A percentile compares a stretch with the other conserved stretches of the same genome.
These are phyloP conservation scores for Scalopus aquaticus DNA, from an alignment of 2,113 vertebrate genomes.

Conservation along the genomic window DNA sequence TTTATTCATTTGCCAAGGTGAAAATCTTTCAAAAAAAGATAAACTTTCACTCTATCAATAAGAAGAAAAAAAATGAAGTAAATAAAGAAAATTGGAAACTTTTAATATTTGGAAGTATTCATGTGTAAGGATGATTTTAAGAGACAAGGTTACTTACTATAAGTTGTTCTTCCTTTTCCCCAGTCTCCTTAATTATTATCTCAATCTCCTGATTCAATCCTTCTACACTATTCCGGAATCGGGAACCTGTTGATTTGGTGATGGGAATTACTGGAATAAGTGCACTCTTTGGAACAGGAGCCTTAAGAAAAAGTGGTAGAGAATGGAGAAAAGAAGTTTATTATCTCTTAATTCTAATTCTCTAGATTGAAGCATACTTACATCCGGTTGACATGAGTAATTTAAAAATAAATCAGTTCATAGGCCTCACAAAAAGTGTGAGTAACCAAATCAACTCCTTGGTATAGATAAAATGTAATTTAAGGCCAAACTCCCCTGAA, in stretches of 20 bases:
- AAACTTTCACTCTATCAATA: conserved; percentile 36
- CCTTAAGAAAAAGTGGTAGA: conserved; percentile 83
- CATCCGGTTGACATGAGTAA: not conserved
- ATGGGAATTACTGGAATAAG: conserved; percentile 96
- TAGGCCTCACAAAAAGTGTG: not conserved
- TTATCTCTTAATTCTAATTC: not conserved
- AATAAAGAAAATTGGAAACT: conserved; percentile 6
- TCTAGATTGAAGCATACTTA: not conserved
- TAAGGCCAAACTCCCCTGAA: not conserved
- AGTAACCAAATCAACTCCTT: not conserved
- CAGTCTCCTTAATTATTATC: conserved; percentile 97
- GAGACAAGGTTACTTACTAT: conserved; percentile 88
- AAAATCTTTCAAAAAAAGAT: conserved; percentile 37
- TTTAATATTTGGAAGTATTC: not conserved
- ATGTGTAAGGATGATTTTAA: not conserved
- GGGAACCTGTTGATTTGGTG: conserved; percentile 93
- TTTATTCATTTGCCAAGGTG: not conserved
- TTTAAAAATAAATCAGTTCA: conserved; percentile 9
- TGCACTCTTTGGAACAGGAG: conserved; percentile 94
- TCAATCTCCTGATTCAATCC: conserved; percentile 99
- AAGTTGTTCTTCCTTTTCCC: conserved; percentile 96
- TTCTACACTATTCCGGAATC: conserved; percentile 98
- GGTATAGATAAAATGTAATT: not conserved
- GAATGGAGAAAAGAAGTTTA: conserved; percentile 9
- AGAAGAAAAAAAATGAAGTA: conserved; percentile 31